Conservation (phyloP, 1,140 invertebrate species). For the Calliopsis andreniformis region DNA sequence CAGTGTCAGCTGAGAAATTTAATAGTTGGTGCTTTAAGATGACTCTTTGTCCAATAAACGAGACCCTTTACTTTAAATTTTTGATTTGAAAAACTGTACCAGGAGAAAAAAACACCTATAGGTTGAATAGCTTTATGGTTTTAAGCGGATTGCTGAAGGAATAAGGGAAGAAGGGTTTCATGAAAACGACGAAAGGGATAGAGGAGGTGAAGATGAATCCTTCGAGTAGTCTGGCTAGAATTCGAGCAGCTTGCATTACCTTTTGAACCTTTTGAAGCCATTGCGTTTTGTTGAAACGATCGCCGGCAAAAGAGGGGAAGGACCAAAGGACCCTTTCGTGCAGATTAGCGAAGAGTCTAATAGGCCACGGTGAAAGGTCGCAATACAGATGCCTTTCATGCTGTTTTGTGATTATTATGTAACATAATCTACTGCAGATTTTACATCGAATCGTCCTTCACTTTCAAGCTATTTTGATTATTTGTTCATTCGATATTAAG, state of each 20-base stretch:
- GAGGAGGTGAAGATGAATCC: slow-evolving; percentile 37
- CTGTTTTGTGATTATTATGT: slow-evolving; percentile 34
- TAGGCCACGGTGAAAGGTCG: slow-evolving; percentile 41
- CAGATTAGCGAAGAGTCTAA: slow-evolving; percentile 37
- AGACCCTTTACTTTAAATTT: neutral
- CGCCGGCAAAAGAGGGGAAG: slow-evolving; percentile 18
- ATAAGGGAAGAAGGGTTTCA: slow-evolving; percentile 9
- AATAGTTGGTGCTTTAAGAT: no score
- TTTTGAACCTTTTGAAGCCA: slow-evolving; percentile 48
- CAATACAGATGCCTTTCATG: slow-evolving; percentile 26
- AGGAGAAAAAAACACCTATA: slow-evolving; percentile 20
- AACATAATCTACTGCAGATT: slow-evolving; percentile 21
- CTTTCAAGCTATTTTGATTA: no score
- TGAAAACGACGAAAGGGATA: slow-evolving; percentile 11
- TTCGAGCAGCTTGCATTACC: slow-evolving; percentile 47
- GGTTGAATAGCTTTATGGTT: slow-evolving; percentile 28
- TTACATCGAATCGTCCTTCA: slow-evolving; percentile 36
- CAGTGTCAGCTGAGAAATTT: no score
- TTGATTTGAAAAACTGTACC: neutral
- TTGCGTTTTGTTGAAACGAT: slow-evolving; percentile 40
- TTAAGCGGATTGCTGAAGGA: slow-evolving; percentile 45
- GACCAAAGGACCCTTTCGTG: slow-evolving; percentile 42
- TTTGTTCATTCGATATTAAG: neutral
- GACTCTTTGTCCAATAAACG: neutral
- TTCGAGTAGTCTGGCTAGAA: slow-evolving; percentile 48